Percentiles rank a stretch among this genome's conserved stretches.
Conservation (phyloP, 2,888 invertebrate species). For the Drosophila anomelani region DNA sequence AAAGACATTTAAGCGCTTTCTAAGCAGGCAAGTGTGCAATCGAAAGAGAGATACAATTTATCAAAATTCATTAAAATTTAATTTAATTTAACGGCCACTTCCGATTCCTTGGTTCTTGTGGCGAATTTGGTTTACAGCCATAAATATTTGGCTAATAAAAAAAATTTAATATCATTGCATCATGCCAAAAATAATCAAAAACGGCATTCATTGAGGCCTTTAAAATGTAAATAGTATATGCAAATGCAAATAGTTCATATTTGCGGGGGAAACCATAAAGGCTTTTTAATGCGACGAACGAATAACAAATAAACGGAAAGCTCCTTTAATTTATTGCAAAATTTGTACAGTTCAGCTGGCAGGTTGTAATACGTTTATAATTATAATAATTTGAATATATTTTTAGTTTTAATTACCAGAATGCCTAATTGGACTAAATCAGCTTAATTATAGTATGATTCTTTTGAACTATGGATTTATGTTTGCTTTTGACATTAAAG, state of each 20-base stretch:
- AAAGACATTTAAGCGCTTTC: constrained; percentile 25
- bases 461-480: not conserved
- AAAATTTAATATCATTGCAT: not conserved
- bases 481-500: not conserved
- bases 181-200: not conserved
- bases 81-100: constrained; percentile 35
- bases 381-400: not conserved
- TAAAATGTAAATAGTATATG: constrained; percentile 10
- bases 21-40: not conserved
- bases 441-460: no score
- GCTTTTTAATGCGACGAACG: constrained; percentile 2
- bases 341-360: not conserved
- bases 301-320: constrained; percentile 4
- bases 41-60: not conserved
- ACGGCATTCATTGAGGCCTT: not conserved
- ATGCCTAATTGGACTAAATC: not conserved
- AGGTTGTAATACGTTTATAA: not conserved
- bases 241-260: constrained; percentile 13
- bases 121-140: not conserved
- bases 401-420: not conserved
- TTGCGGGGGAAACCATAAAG: constrained; percentile 3
- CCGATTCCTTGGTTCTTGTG: constrained; percentile 15
- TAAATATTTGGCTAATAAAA: not conserved
- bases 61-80: not conserved
- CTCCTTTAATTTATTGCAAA: not conserved